Base-by-base conservation (phyloP, 2,888 invertebrate species). In the Ophioninae sp. region DNA sequence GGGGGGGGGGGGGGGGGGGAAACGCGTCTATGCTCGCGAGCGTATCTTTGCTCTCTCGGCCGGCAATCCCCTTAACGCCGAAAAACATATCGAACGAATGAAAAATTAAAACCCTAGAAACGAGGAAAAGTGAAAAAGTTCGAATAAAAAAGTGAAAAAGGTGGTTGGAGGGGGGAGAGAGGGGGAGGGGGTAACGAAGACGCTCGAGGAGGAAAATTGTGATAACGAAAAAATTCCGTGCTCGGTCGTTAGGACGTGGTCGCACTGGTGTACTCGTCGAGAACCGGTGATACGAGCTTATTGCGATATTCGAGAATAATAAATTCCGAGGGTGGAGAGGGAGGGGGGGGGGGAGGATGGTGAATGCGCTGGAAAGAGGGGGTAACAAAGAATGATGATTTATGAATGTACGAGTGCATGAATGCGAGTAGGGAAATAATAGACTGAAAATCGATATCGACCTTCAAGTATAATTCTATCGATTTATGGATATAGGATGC, bases 371-470 rank as follows among this genome's bases (percentile, higher is more conserved):
- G 13, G 6, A 13, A 50, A 17, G 2, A 50, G 59, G 37, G 21
- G 59, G 17, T 30, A 64, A 74, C 50, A 37, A 74, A 74, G 37
- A 50, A 39, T 10, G 30, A 37, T 13, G 30, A 50, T 64, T 64
- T 64, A 64, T 23, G 21, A 20, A 20, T 39, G 44, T 21, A 50
- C 37, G 39, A 30, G 30, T 30, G 30, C 30, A 30, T 30, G 3
- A 30, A 30, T 30, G 30, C 30, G 30, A 30, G 30, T 30, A 50
- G 17, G 21, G 13, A 59, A 59, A 59, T 39, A 59, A 10, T 13
- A 72, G 72, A 23, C 21, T 57, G 3, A 59, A 59, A 72, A 72
- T 72, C 72, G n/a, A 72, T 72, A 20, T 13, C 39, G 59, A 72
- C 39, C 13, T 72, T 20, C 37, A 59, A 59, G 17, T 50, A 13